phyloP scores from a whole-genome alignment of 64 coral and sea anemone genomes.

The Montipora capricornis region DNA sequence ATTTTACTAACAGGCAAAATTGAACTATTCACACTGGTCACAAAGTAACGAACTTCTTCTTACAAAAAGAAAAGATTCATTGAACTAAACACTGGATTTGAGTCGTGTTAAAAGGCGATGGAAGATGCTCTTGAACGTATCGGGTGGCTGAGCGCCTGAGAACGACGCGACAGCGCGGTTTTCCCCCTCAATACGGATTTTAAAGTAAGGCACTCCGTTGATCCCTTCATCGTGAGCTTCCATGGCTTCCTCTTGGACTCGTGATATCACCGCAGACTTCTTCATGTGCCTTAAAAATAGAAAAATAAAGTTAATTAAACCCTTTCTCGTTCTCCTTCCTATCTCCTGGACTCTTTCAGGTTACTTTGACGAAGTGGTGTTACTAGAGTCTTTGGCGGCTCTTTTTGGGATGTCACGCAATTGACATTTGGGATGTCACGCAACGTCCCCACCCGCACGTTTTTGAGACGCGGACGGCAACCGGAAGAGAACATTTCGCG shows the following conservation, averaged over 20 bases:
- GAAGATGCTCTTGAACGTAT: slow-evolving; percentile 84
- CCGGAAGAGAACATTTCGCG: no score
- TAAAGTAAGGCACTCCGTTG: slow-evolving; percentile 86
- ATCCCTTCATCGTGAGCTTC: slow-evolving; percentile 66
- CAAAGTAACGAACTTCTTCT: neutral
- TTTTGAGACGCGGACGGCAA: no score
- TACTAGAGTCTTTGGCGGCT: no score
- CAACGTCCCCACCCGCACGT: no score
- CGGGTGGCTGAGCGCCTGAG: slow-evolving; percentile 92
- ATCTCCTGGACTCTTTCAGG: no score
- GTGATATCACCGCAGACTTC: slow-evolving; percentile 16
- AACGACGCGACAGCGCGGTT: slow-evolving; percentile 17
- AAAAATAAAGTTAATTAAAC: neutral
- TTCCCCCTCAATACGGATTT: slow-evolving; percentile 65
- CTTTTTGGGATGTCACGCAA: no score
- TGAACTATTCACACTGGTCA: no score
- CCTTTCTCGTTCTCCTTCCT: no score
- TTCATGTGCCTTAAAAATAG: slow-evolving; percentile 58
- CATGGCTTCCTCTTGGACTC: slow-evolving; percentile 74
- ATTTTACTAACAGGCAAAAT: no score
- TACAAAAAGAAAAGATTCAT: neutral
- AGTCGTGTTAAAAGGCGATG: slow-evolving; percentile 60
- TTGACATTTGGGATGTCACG: no score
- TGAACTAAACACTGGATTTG: slow-evolving; percentile 73
- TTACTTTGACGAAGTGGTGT: no score